A percentile compares a stretch with the other conserved stretches of the same genome.
phyloP scores from a whole-genome alignment of 2,888 invertebrate species.

The Phaonia tiefii region DNA sequence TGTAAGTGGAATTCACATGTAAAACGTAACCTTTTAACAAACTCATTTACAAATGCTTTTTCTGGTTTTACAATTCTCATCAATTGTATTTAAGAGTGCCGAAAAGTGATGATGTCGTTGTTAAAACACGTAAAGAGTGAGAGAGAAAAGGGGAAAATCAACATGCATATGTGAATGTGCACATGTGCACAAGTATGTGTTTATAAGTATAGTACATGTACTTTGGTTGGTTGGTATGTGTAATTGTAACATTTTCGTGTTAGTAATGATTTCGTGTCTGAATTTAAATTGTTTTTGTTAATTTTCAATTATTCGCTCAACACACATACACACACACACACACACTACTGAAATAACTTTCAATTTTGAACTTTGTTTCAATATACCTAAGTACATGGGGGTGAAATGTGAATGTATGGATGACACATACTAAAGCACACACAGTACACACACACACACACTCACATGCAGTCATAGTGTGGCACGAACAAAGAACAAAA shows the following conservation, averaged over 20 bases:
- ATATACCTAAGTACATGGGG: background rate
- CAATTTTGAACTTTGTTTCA: conserved; percentile 36
- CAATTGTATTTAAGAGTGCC: conserved; percentile 58
- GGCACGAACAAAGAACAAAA: background rate
- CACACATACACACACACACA: no score
- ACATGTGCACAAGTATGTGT: no score
- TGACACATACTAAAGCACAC: no score
- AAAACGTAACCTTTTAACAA: conserved; percentile 55
- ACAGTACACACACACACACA: no score
- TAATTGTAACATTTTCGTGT: conserved; percentile 44
- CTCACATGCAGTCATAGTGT: background rate
- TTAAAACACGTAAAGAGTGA: no score
- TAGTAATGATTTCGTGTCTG: conserved; percentile 60
- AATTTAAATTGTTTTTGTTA: conserved; percentile 66
- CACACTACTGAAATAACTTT: conserved; percentile 31
- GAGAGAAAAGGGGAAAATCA: no score
- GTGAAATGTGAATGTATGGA: no score
- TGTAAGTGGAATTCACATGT: conserved; percentile 29
- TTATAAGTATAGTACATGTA: no score
- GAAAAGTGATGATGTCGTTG: conserved; percentile 43
- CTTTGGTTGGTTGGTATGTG: conserved; percentile 1
- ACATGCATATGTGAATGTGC: conserved; percentile 11
- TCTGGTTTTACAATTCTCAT: conserved; percentile 52
- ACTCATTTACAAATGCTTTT: conserved; percentile 56
- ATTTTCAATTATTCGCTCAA: conserved; percentile 62